phyloP scores from a whole-genome alignment of 2,888 invertebrate species.

The Limenitis arthemis region DNA sequence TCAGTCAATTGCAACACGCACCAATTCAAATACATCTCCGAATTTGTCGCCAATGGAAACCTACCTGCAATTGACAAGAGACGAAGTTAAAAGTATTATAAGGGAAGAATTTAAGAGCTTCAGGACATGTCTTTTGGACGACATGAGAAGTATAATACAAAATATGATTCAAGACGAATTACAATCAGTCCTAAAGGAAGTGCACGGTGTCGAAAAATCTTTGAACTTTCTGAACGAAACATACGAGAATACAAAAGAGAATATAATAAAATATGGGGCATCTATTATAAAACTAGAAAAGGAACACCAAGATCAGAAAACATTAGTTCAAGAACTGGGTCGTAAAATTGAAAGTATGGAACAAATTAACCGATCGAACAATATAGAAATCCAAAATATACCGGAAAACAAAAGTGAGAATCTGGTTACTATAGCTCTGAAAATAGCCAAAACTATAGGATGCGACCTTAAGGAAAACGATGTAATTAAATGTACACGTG shows the following conservation, averaged over 20 bases:
- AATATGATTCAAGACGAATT: neutral
- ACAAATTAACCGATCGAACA: slow-evolving; percentile 1
- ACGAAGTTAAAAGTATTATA: neutral
- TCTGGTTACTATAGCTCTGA: neutral
- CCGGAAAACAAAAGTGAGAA: slow-evolving; percentile 14
- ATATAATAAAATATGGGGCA: no score
- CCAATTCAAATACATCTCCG: no score
- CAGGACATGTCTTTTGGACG: neutral
- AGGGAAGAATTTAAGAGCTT: neutral
- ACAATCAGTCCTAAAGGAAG: neutral
- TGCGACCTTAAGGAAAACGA: neutral
- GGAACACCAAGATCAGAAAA: no score
- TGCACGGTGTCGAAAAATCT: neutral
- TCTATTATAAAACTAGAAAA: no score
- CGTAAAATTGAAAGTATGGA: neutral
- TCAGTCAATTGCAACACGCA: no score
- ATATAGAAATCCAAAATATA: slow-evolving; percentile 12
- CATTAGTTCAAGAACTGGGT: no score
- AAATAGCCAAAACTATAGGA: slow-evolving; percentile 1
- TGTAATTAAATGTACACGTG: slow-evolving; percentile 13
- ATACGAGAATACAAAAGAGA: no score
- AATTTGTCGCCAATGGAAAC: no score
- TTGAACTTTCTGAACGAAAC: no score
- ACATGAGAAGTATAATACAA: neutral
- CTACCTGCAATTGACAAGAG: neutral